These are phyloP conservation scores for Amaurobius ferox DNA, from an alignment of 2,888 invertebrate genomes.

Conservation along the genomic window DNA sequence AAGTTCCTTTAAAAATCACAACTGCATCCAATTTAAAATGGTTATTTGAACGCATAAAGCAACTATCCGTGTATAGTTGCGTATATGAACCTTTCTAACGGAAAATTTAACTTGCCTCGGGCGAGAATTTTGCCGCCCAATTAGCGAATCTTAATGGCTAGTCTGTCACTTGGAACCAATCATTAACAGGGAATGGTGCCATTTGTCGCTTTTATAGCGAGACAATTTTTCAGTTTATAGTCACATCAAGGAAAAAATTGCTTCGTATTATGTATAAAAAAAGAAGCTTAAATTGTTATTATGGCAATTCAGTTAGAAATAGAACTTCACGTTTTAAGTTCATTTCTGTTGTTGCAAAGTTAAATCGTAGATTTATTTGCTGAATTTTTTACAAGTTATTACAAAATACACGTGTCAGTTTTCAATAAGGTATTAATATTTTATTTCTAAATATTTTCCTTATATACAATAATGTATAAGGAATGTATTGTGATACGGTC, in stretches of 20 bases:
- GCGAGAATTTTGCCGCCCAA: constrained; percentile 9
- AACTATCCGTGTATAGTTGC: too few species aligned
- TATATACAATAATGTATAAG: too few species aligned
- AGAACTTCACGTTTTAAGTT: too few species aligned
- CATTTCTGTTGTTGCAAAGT: too few species aligned
- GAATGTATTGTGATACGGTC: too few species aligned
- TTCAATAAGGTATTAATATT: too few species aligned
- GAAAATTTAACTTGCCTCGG: not conserved
- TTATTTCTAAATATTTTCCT: too few species aligned
- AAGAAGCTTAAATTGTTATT: not conserved
- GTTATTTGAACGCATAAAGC: too few species aligned
- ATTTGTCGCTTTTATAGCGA: constrained; percentile 9
- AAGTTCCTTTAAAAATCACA: too few species aligned
- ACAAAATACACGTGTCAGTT: too few species aligned
- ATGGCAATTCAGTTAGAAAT: not conserved
- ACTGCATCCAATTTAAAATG: too few species aligned
- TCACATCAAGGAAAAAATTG: not conserved
- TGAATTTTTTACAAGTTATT: too few species aligned
- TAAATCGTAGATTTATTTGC: not conserved
- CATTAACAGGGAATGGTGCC: constrained; percentile 6
- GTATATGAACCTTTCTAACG: constrained; percentile 5
- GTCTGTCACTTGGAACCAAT: constrained; percentile 12
- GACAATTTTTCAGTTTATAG: not conserved
- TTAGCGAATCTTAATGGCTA: not conserved
- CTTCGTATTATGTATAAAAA: not conserved